A percentile compares a stretch with the other conserved stretches of the same genome.
Conservation (phyloP, 2,888 invertebrate species). For the Esperia sulphurella region DNA sequence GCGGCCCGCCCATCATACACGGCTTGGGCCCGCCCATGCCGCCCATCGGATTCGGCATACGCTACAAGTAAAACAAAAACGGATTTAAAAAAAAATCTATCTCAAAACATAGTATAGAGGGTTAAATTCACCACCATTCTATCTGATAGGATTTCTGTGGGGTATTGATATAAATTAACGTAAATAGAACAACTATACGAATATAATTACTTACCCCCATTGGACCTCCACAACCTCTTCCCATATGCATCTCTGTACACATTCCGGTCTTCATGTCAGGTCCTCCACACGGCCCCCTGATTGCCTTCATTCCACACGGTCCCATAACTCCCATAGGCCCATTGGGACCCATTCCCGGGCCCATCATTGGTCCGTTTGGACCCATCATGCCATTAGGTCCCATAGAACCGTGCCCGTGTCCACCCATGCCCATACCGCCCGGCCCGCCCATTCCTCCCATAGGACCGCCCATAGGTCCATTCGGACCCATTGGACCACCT, state of each 20-base stretch:
- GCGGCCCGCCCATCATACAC: conserved; percentile 76
- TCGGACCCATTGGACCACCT: conserved; percentile 59
- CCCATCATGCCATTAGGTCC: conserved; percentile 60
- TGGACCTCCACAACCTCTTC: conserved; percentile 71
- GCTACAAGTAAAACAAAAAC: conserved; percentile 33
- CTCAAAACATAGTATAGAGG: too few species aligned
- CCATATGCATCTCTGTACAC: conserved; percentile 77
- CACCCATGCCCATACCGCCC: conserved; percentile 42
- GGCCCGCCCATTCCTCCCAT: conserved; percentile 59
- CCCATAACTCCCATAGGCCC: conserved; percentile 77
- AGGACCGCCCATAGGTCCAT: conserved; percentile 46
- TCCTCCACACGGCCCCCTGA: conserved; percentile 69
- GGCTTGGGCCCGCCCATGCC: conserved; percentile 74
- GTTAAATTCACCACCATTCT: too few species aligned
- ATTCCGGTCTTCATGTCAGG: conserved; percentile 74
- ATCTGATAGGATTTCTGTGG: too few species aligned
- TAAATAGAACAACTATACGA: too few species aligned
- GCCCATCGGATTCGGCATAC: conserved; percentile 76
- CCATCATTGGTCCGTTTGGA: conserved; percentile 63
- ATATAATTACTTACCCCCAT: conserved; percentile 63
- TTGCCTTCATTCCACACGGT: conserved; percentile 73
- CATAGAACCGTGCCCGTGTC: conserved; percentile 36
- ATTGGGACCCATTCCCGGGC: conserved; percentile 59
- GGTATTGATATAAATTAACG: too few species aligned
- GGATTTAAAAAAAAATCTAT: neutral